These are phyloP conservation scores for Arbacia lixula DNA, from an alignment of 53 echinoderm and acorn worm genomes.

Conservation along the genomic window DNA sequence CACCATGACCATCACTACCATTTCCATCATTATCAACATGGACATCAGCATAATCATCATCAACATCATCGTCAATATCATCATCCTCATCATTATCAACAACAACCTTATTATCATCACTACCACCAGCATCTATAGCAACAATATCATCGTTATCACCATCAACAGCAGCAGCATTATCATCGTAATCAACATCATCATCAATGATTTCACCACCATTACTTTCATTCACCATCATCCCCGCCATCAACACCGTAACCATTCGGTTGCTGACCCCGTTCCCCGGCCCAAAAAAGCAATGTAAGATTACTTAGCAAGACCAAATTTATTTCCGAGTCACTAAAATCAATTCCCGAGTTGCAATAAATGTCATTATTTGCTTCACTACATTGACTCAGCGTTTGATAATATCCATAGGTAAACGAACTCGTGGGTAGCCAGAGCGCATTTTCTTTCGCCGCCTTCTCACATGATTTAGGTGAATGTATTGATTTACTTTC, in stretches of 20 bases:
- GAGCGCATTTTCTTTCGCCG: too few relatives aligned
- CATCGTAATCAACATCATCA: background rate
- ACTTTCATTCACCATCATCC: background rate
- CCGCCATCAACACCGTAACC: background rate
- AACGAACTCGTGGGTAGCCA: too few relatives aligned
- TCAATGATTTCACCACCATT: background rate
- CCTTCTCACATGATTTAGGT: too few relatives aligned
- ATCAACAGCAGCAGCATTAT: background rate
- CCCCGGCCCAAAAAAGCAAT: too few relatives aligned
- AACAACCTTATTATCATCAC: background rate
- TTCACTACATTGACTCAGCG: too few relatives aligned
- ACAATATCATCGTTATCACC: background rate
- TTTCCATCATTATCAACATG: background rate
- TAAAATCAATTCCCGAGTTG: too few relatives aligned
- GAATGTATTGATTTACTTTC: too few relatives aligned
- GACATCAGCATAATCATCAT: background rate
- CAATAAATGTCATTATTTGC: too few relatives aligned
- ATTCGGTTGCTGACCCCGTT: too few relatives aligned
- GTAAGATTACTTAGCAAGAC: too few relatives aligned
- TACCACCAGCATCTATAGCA: background rate
- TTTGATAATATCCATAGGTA: too few relatives aligned
- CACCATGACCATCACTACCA: background rate
- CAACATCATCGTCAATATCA: background rate
- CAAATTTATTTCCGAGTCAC: too few relatives aligned
- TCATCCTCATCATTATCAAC: background rate